Percentiles rank a stretch among this genome's conserved stretches.
Evolutionary conservation across 2,113 vertebrate genomes (phyloP).

Genomic region (Ardeotis arabs): DNA sequence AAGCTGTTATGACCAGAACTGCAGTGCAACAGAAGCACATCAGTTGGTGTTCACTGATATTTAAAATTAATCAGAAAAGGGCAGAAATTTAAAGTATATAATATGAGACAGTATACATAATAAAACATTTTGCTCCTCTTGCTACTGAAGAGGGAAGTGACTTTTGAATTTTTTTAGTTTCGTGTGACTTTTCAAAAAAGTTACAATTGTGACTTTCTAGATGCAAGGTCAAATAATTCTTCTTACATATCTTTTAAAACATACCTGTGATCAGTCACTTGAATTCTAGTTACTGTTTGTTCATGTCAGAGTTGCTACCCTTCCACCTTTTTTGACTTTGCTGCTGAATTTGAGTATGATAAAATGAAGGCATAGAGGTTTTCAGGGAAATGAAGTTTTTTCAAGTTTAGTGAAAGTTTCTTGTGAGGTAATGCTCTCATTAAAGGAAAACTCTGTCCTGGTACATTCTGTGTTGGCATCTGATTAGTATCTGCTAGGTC

Average conservation of each 20-base stretch:
- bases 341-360: not conserved
- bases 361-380: not conserved
- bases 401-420: not conserved
- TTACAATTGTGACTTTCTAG: not conserved
- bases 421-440: not conserved
- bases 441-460: not conserved
- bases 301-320: not conserved
- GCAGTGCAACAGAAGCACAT: not conserved
- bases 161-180: not conserved
- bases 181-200: not conserved
- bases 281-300: not conserved
- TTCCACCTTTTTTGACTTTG: not conserved
- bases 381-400: not conserved
- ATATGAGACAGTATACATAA: not conserved
- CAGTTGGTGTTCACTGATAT: not conserved
- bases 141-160: not conserved
- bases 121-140: not conserved
- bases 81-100: not conserved
- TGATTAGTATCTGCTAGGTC: not conserved
- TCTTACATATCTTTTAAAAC: not conserved
- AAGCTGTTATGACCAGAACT: not conserved
- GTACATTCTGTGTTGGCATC: not conserved
- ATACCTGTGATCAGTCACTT: not conserved
- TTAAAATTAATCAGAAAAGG: not conserved
- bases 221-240: not conserved